phyloP scores from a whole-genome alignment of 2,888 invertebrate species.

The Brenthis daphne region DNA sequence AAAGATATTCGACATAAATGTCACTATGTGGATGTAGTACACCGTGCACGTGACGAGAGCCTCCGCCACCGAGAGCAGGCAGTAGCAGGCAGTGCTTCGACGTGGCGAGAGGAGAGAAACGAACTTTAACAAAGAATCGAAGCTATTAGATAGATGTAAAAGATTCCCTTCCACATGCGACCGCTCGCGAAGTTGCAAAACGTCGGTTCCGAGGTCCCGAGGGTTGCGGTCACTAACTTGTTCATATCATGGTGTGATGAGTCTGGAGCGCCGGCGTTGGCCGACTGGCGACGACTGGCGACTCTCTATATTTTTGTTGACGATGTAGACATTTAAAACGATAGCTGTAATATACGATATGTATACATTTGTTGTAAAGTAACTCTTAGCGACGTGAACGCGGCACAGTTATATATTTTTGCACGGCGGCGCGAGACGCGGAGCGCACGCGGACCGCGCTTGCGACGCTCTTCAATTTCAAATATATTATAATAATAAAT shows the following conservation, averaged over 20 bases:
- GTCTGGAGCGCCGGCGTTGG: conserved; percentile 38
- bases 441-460: conserved; percentile 44
- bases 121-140: background rate
- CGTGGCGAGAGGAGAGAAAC: background rate
- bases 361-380: conserved; percentile 51
- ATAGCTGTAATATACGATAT: conserved; percentile 39
- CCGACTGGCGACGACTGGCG: background rate
- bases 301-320: conserved; percentile 56
- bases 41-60: no score
- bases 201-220: no score
- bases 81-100: background rate
- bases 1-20: background rate
- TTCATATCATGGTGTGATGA: conserved; percentile 76
- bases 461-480: conserved; percentile 60
- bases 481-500: conserved; percentile 70
- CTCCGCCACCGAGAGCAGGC: no score
- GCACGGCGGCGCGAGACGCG: conserved; percentile 53
- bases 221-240: conserved; percentile 47
- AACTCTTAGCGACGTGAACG: conserved; percentile 45
- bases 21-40: no score
- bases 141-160: no score
- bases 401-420: conserved; percentile 76
- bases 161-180: no score
- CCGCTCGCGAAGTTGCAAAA: no score
- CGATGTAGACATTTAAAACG: conserved; percentile 46